phyloP scores from a whole-genome alignment of 2,888 invertebrate species.

The Netelia fuscicornis region DNA sequence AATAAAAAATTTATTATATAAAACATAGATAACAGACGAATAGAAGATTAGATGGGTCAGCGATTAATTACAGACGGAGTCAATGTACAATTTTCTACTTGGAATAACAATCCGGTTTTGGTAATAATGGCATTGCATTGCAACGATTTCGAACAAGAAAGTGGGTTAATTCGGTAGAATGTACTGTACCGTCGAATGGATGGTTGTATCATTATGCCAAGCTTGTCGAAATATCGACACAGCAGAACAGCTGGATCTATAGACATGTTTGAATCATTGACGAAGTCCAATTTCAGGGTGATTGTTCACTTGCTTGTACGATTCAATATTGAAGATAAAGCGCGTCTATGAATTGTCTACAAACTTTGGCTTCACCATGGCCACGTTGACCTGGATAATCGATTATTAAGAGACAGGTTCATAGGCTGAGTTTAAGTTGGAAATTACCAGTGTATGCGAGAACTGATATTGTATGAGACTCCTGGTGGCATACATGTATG shows the following conservation, averaged over 20 bases:
- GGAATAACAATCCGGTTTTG: constrained; percentile 11
- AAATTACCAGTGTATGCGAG: no score
- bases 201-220: background rate
- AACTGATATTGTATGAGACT: no score
- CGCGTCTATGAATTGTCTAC: constrained; percentile 16
- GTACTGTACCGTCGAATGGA: constrained; percentile 15
- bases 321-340: constrained; percentile 9
- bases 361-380: constrained; percentile 42
- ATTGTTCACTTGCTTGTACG: background rate
- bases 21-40: no score
- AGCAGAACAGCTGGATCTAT: constrained; percentile 13
- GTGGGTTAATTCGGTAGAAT: constrained; percentile 1
- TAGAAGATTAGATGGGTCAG: no score
- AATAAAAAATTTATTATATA: no score
- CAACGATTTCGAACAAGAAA: background rate
- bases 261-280: constrained; percentile 49
- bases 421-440: no score
- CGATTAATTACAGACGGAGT: no score
- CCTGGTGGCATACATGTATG: no score
- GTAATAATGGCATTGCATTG: constrained; percentile 23
- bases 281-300: constrained; percentile 14
- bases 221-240: constrained; percentile 6
- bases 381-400: constrained; percentile 40
- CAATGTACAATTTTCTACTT: no score
- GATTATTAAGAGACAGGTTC: constrained; percentile 19